phyloP scores from a whole-genome alignment of 2,113 vertebrate genomes.

The Alaudala cheleensis region DNA sequence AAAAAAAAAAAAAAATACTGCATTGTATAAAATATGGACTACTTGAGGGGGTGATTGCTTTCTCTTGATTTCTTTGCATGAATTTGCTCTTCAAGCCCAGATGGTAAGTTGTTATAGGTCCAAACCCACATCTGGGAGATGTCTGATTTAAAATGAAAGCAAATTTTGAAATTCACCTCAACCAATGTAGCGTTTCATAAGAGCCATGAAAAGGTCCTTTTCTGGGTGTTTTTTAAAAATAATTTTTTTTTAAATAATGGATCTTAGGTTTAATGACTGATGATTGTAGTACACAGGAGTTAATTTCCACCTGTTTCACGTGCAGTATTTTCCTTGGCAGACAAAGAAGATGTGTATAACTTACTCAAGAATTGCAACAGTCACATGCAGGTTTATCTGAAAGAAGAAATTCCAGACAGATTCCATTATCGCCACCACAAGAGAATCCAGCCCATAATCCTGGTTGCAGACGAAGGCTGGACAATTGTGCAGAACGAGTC shows the following conservation, averaged over 20 bases:
- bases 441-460: constrained; percentile 87
- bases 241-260: background rate
- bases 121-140: background rate
- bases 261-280: background rate
- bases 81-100: background rate
- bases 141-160: background rate
- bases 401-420: constrained; percentile 84
- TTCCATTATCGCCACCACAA: constrained; percentile 86
- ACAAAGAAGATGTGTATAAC: constrained; percentile 70
- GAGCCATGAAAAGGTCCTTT: background rate
- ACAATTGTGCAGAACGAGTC: constrained; percentile 82
- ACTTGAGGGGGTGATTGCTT: background rate
- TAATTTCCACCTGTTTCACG: background rate
- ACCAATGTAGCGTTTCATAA: background rate
- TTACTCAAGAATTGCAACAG: constrained; percentile 76
- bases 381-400: constrained; percentile 88
- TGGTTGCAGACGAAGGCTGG: constrained; percentile 96
- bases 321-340: constrained; percentile 52
- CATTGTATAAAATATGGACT: background rate
- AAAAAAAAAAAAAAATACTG: background rate
- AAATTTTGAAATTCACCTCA: background rate
- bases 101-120: background rate
- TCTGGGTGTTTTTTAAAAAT: background rate
- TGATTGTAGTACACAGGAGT: background rate
- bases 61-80: background rate